Base-by-base conservation (phyloP, 2,888 invertebrate genomes). In the Brachypterus glaber region DNA sequence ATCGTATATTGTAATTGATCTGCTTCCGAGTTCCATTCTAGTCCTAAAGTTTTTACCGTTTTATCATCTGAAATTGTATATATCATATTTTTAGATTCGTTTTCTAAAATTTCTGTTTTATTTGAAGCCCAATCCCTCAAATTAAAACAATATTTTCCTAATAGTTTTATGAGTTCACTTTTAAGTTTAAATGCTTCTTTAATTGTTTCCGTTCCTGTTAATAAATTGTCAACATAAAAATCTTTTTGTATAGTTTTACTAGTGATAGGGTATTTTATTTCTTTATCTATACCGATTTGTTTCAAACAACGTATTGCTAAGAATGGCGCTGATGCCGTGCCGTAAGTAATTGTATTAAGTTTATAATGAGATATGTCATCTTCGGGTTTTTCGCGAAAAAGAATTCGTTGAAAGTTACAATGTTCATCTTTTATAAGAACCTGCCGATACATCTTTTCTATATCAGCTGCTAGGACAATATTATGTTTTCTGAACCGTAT, bases 161-260 rank as follows among this genome's bases (percentile, higher is more conserved):
- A 24, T 11, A 41, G 35, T 2, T 13, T 3, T 14, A 15, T 5
- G 2, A 44, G 36, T 8, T 38, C 25, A 3, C 17, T 18, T 17
- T 38, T 13, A 11, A 41, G 12, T 4, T 16, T n/a, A 12, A 25
- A 24, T 3, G 36, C 35, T 29, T 35, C 27, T 8, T 34, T 32
- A 8, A 17, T 3, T 9, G 31, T 14, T 16, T 35, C 21, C 11
- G 35, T 26, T 8, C 41, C 41, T 27, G 37, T 17, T 7, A 43
- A 13, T 21, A 38, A 5, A 15, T 44, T 42, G 17, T 44, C 42
- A 8, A 45, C 43, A 40, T 43, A 39, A 15, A 43, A 45, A 33
- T 45, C 43, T 9, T 40, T 25, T 4, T 25, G 21, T 27, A 44
- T 44, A 17, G 24, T 37, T 17, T 42, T 15, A 11, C 32, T 30